Base-by-base conservation (phyloP, 2,113 vertebrate genomes). In the Caloenas nicobarica region DNA sequence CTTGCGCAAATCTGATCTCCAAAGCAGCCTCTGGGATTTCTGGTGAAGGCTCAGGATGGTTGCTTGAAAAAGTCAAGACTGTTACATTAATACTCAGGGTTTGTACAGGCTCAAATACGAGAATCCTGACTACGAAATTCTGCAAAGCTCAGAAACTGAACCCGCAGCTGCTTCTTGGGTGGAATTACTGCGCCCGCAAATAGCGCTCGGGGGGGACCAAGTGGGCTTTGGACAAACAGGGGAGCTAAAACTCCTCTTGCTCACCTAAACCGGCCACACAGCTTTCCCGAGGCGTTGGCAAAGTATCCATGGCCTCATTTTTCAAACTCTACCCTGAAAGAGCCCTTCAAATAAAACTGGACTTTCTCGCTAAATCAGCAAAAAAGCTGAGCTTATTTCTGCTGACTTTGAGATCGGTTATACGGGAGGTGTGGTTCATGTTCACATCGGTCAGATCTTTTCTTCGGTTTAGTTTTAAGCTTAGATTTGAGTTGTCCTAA, bases 401-500 rank as follows among this genome's bases (percentile, higher is more conserved):
- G 80, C 94, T 95, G 88, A 51, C 42, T 66, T 44, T 5, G 50
- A 78, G 64, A 9, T 58, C 9, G 3, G 51, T 19, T 62, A 9
- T 21, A 22, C 0, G 0, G 17, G 57, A 73, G 40, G 60, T 36
- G 64, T 13, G 23, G 15, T 24, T 57, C 40, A 2, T 5, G 36
- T 58, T 91, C 31, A 44, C 48, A 40, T 24, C 50, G 57, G 48
- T n/a, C 7, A 78, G 13, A 54, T 16, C 58, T 34, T 53, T 18
- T 29, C 62, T 72, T 31, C n/a, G 5, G 18, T 34, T 93, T 28
- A 7, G 11, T 21, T 80, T 87, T 54, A 33, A 61, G 40, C 64
- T 44, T 57, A 54, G 23, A 66, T 95, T 86, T 25, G 48, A 64
- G 66, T 34, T 25, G 19, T 29, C 53, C 79, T 48, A 16, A 51